Percentiles rank a stretch among this genome's conserved stretches.
These are phyloP conservation scores for Siphonodentalium dalli DNA, from an alignment of 2,888 invertebrate species.

Conservation along the genomic window DNA sequence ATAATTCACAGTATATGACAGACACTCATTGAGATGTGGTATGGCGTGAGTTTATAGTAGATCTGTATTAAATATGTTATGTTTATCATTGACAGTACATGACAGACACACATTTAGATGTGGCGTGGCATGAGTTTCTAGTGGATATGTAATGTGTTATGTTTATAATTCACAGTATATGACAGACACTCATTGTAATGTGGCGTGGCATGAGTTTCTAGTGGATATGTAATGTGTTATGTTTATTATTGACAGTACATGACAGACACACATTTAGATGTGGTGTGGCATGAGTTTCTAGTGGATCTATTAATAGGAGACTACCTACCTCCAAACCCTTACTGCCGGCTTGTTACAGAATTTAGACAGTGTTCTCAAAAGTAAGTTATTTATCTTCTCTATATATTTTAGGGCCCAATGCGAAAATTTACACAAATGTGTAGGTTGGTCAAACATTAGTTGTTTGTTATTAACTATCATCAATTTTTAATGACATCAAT, in stretches of 20 bases:
- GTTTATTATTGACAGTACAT: constrained; percentile 47
- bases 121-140: too few species aligned
- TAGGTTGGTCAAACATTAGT: not conserved
- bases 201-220: constrained; percentile 52
- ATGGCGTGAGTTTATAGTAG: too few species aligned
- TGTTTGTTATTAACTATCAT: not conserved
- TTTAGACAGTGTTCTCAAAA: constrained; percentile 48
- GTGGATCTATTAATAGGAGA: constrained; percentile 42
- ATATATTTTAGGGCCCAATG: not conserved
- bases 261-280: constrained; percentile 57
- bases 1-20: too few species aligned
- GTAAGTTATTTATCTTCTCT: constrained; percentile 26
- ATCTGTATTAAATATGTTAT: not conserved
- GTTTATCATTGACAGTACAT: too few species aligned
- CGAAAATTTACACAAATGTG: not conserved
- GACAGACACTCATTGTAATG: constrained; percentile 56
- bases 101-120: too few species aligned
- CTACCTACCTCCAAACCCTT: constrained; percentile 55
- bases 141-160: not conserved
- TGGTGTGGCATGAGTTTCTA: constrained; percentile 52
- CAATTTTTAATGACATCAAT: not conserved
- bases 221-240: constrained; percentile 37
- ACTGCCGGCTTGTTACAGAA: constrained; percentile 43
- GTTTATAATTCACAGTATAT: constrained; percentile 58
- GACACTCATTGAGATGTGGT: too few species aligned